Evolutionary conservation across 2,113 vertebrate genomes (phyloP), one percentile per base, ranked within the genome.

Genomic region (Scalopus aquaticus): DNA sequence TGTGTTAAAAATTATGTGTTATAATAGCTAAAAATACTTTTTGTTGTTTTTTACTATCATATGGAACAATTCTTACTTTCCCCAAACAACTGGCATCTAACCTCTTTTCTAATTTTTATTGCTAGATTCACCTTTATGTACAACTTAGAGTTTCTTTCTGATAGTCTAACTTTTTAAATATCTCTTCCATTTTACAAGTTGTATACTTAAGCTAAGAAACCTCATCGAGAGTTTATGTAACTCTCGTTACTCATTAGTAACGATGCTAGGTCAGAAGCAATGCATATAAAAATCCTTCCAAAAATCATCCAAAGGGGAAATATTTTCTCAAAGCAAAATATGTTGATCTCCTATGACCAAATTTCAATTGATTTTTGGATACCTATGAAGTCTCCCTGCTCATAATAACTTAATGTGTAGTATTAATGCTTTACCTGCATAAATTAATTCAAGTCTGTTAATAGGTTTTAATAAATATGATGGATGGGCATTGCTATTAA

Each of bases 351-450:
- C 26, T 15, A 74, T 39, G 10, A n/a, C 4, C 6, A 80, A 46
- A n/a, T 80, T 56, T 95, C 28, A 74, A 56, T n/a, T 87, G 19
- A 87, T 28, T 91, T n/a, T 91, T 56, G 8, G 13, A 67, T 81
- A 30, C 4, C 30, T 44, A 44, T 0, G 64, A 73, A 28, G 6
- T 0, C 10, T 67, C 3, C 39, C 56, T 81, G 13, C 46, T 81
- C 20, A 74, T 37, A 65, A 39, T 49, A 74, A 15, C 9, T 94
- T 51, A 62, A 83, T 39, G 28, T 16, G n/a, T 60, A 32, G 6
- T 56, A 92, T 70, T 60, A 37, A 4, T 42, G 3, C 11, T 81
- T 56, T 76, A 49, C 4, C 39, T 88, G 7, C 28, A 69, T 22
- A 80, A 91, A 16, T 73, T 51, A 78, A 78, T 70, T 88, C 51